Evolutionary conservation across 2,888 invertebrate species (phyloP).

Genomic region (Athrips mouffetella): DNA sequence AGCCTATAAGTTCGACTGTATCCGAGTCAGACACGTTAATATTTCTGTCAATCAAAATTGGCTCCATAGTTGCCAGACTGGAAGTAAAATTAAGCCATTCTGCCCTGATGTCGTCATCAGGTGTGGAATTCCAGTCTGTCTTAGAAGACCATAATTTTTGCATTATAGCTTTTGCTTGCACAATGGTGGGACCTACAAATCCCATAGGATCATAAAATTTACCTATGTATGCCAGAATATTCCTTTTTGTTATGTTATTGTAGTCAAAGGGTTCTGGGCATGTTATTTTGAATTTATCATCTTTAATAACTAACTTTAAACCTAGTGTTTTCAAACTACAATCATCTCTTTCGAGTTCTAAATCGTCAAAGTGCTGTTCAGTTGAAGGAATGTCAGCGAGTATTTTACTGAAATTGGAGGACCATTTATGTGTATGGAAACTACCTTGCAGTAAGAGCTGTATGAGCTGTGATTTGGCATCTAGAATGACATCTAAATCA

Average conservation of each 20-base stretch:
- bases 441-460: conserved; percentile 15
- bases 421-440: conserved; percentile 21
- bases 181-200: conserved; percentile 18
- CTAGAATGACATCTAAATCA: neutral
- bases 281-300: conserved; percentile 8
- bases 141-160: conserved; percentile 11
- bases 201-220: conserved; percentile 25
- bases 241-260: conserved; percentile 18
- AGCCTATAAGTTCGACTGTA: neutral
- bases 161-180: conserved; percentile 20
- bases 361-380: conserved; percentile 13
- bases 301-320: conserved; percentile 7
- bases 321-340: conserved; percentile 20
- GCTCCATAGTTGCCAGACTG: neutral
- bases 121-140: neutral
- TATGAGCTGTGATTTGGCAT: conserved; percentile 17
- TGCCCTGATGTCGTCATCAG: neutral
- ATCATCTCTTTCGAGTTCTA: conserved; percentile 19
- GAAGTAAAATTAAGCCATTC: neutral
- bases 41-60: neutral
- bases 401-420: conserved; percentile 12
- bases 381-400: conserved; percentile 2
- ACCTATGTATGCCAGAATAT: conserved; percentile 20
- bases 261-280: neutral
- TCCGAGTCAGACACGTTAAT: neutral